Evolutionary conservation across 2,113 vertebrate genomes (phyloP), one percentile per base, ranked within the genome.

Genomic region (Oceanites oceanicus): DNA sequence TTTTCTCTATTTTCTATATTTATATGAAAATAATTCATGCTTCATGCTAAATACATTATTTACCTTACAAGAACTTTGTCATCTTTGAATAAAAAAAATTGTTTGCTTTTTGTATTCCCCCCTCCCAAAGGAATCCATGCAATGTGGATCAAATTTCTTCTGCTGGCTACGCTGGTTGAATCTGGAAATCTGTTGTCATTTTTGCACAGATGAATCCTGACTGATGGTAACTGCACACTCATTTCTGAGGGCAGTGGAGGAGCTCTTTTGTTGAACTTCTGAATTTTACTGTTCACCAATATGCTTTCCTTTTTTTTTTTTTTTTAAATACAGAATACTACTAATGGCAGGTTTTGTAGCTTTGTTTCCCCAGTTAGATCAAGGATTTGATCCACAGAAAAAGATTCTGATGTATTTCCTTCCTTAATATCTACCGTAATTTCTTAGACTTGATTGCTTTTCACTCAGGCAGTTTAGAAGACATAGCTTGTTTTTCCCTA

Each of bases 1-100:
- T 98, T 98, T 99, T 99, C 98, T 99, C 98, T 99, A 99, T 98
- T 98, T 98, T 99, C 99, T 99, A 98, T 99, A 99, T 99, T 99
- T 99, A 99, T 99, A 99, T 99, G 99, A 99, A 99, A 99, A 99
- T 99, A 99, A 99, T 99, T 99, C 99, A 99, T 99, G 99, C 99
- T 99, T 99, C 99, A 99, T 99, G 99, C 99, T 99, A 99, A 99
- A 99, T 99, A 99, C 99, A 99, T 99, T 95, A 99, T 99, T 99
- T 99, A 99, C 99, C 99, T 99, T 99, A 99, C 99, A 99, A 99
- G 99, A 99, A 99, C 98, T 98, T 98, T 98, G 97, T 98, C 97
- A 97, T 98, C 98, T 99, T 98, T 99, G 98, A 99, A 99, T 99
- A 96, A 99, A 98, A 98, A 98, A 99, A 98, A 97, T 98, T 97